phyloP scores from a whole-genome alignment of 2,888 invertebrate species.

The Heteromyza rotundicornis region DNA sequence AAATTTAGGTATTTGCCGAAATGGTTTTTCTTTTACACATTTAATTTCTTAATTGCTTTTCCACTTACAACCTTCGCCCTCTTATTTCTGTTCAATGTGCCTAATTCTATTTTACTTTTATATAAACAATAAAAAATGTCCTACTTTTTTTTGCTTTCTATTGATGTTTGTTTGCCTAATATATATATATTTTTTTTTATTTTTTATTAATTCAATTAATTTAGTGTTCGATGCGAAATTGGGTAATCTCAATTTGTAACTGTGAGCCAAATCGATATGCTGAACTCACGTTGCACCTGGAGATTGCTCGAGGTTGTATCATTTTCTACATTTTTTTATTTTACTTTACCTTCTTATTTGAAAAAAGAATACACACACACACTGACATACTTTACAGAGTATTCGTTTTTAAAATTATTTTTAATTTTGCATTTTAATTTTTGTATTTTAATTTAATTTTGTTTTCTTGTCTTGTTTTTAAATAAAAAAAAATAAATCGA shows the following conservation, averaged over 20 bases:
- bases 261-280: slow-evolving; percentile 74
- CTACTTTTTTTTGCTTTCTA: neutral
- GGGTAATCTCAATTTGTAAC: slow-evolving; percentile 99
- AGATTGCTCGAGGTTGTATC: slow-evolving; percentile 61
- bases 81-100: no score
- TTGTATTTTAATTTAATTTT: slow-evolving; percentile 27
- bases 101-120: neutral
- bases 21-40: neutral
- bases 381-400: no score
- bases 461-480: no score
- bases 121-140: no score
- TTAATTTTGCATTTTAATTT: slow-evolving; percentile 20
- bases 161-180: slow-evolving; percentile 19
- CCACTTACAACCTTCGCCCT: no score
- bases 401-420: neutral
- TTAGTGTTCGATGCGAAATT: slow-evolving; percentile 63
- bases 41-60: no score
- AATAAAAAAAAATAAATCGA: no score
- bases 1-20: no score
- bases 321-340: slow-evolving; percentile 46
- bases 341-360: slow-evolving; percentile 3
- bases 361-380: no score
- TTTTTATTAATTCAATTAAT: slow-evolving; percentile 24
- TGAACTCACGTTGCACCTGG: slow-evolving; percentile 63
- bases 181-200: slow-evolving; percentile 26